Conservation (phyloP, 2,888 invertebrate species). For the Microctonus brassicae region DNA sequence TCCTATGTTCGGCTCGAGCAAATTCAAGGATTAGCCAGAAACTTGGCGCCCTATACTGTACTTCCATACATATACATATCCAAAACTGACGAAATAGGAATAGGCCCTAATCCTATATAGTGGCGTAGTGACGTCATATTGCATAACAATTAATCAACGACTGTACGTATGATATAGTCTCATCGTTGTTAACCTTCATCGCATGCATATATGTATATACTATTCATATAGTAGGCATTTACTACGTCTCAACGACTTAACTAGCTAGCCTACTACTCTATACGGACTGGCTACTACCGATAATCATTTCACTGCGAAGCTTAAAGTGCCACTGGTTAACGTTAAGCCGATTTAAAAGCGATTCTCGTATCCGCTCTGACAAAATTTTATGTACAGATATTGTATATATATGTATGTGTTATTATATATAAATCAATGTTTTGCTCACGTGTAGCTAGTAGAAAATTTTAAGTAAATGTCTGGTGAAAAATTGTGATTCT, state of each 20-base stretch:
- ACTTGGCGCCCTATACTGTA: conserved; percentile 56
- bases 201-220: conserved; percentile 22
- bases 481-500: too few relatives aligned
- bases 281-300: conserved; percentile 68
- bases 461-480: background rate
- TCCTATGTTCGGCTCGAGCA: conserved; percentile 68
- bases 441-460: too few relatives aligned
- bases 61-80: conserved; percentile 14
- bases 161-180: conserved; percentile 19
- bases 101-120: conserved; percentile 45
- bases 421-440: background rate
- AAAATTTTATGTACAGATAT: conserved; percentile 19
- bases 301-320: conserved; percentile 70
- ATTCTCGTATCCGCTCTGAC: conserved; percentile 53
- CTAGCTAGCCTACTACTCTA: conserved; percentile 32
- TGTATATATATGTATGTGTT: conserved; percentile 19
- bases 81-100: conserved; percentile 33
- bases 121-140: conserved; percentile 69
- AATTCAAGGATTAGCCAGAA: conserved; percentile 67
- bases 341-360: conserved; percentile 70
- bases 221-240: conserved; percentile 19
- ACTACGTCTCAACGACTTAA: conserved; percentile 39
- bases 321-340: conserved; percentile 70
- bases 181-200: conserved; percentile 22
- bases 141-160: conserved; percentile 69